Conservation (phyloP, 2,888 invertebrate species). For the Aelia acuminata region DNA sequence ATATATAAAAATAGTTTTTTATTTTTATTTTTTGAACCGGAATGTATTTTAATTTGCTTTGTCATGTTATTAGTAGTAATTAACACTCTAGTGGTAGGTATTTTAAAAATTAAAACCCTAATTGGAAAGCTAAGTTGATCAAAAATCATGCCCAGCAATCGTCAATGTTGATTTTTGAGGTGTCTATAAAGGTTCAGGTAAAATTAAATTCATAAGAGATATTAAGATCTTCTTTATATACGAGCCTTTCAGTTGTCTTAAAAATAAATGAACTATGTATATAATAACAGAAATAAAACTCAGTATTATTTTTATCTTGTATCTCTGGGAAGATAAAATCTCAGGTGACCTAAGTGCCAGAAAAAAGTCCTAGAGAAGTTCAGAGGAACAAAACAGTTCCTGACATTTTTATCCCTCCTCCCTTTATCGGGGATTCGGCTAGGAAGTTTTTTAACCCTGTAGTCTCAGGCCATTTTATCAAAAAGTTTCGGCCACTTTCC, state of each 20-base stretch:
- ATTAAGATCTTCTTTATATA: too few species aligned
- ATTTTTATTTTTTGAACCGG: background rate
- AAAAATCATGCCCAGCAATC: too few species aligned
- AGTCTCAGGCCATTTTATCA: conserved; percentile 35
- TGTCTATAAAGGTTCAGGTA: too few species aligned
- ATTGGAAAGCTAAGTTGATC: too few species aligned
- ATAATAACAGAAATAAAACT: too few species aligned
- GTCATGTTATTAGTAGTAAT: background rate
- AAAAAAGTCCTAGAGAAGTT: background rate
- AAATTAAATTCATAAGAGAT: too few species aligned
- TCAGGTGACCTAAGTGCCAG: background rate
- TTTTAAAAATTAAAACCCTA: too few species aligned
- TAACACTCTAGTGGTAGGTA: too few species aligned
- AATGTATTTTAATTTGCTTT: background rate
- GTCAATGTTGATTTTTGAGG: too few species aligned
- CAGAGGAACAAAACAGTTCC: background rate
- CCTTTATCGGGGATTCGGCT: conserved; percentile 23
- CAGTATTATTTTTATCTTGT: background rate
- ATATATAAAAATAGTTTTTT: background rate
- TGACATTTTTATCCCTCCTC: background rate
- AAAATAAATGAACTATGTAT: too few species aligned
- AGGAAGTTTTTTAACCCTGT: conserved; percentile 16
- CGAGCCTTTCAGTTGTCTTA: too few species aligned
- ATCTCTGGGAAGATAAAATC: background rate
- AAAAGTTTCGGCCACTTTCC: background rate